Evolutionary conservation across 2,797 vertebrate species (phyloP), one percentile per base, ranked within the genome.

Genomic region (Scarus forsteni): DNA sequence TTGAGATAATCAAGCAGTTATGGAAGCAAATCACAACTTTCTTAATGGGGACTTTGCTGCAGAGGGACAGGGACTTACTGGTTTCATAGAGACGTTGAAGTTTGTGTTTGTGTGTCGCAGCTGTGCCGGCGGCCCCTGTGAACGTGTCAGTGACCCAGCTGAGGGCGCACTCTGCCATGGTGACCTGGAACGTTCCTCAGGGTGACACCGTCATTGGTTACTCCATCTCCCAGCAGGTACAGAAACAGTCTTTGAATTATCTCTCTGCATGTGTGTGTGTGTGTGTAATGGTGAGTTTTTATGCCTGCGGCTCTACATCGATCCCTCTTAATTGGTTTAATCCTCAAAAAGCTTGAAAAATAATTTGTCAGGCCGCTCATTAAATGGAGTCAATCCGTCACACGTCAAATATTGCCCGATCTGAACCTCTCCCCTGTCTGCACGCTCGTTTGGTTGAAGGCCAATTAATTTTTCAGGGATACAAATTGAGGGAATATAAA

Each of bases 181-280:
- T 99, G 83, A 98, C 97, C 75, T 99, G 98, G 98, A 97, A 97
- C 35, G 93, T 98, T 67, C 97, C 96, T 19, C 97, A 97, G 83
- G 97, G 97, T 83, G 98, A 99, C 2, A 90, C 95, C 10, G 95
- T 99, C 92, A 99, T 99, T 43, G 98, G 98, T 84, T 99, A 98
- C 66, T 95, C 96, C 87, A 96, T 99, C 89, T 96, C 96, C 2
- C 98, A 99, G 90, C 96, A 99, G 97, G 97, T 99, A 81, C 52
- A 19, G 36, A 16, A 2, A 3, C 10, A 3, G 11, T 55, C 50
- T 19, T 7, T 51, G n/a, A 12, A 2, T 51, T 57, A 52, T 54
- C 40, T 8, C 16, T 39, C 10, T 8, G 50, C 18, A 8, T 50
- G 19, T 40, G n/a, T 9, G 27, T 54, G 42, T 72, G 56, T 46